Evolutionary conservation across 2,888 invertebrate species (phyloP), one percentile per base, ranked within the genome.

Genomic region (Melanostoma mellinum): DNA sequence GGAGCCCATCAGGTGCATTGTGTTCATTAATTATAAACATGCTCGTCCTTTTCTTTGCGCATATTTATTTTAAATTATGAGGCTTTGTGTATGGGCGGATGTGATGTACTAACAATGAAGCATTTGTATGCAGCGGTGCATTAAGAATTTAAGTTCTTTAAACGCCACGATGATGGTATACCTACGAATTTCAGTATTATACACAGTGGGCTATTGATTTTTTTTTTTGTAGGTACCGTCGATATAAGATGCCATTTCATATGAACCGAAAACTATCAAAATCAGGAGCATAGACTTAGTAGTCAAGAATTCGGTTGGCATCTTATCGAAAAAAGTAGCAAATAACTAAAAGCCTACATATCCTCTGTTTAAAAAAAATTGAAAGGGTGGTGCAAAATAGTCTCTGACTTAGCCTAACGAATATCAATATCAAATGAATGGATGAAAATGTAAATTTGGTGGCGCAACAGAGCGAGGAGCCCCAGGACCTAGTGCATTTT

Each of bases 21-120:
- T 65, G 69, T 79, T 84, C 74, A 79, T 79, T 84, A 84, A 75
- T 79, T 84, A 71, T 75, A 69, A 67, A 75, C 75, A 79, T 65
- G 74, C 63, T 44, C 53, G 69, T 1, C 44, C 53, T 74, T 75
- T 20, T 20, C 20, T 75, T 73, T 74, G 74, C 73, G 58, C 82
- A 82, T 82, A 20, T 20, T 20, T 46, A 65, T 74, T 65, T 69
- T 60, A 40, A 78, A 60, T 74, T 65, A 79, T 79, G 50, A 30
- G 20, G 20, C 20, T 20, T 67, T 53, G 36, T 36, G 53, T 65
- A 53, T 58, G 60, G 38, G 38, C n/a, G 69, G 32, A 44, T 52
- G 36, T 67, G 63, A 42, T 8, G 42, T 3, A 42, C 42, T 42
- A 42, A 42, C 9, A 42, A 9, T 8, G 8, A 42, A 9, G 42